Evolutionary conservation across 2,797 vertebrate species (phyloP).

Genomic region (Argya squamiceps): DNA sequence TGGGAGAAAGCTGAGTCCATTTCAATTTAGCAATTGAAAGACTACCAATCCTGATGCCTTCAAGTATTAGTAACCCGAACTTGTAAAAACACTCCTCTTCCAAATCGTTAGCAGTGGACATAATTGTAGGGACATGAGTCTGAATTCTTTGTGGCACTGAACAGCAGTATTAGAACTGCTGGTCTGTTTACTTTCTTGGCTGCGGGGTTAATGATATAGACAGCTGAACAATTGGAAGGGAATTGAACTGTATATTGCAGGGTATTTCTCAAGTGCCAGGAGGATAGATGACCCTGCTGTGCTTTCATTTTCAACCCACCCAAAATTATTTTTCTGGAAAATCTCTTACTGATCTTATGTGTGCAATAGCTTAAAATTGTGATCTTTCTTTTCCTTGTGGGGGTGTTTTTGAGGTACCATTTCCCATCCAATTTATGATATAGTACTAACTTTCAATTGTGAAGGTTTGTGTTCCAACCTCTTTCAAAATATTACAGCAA

Average conservation of each 20-base stretch:
- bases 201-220: conserved; percentile 26
- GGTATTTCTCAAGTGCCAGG: conserved; percentile 19
- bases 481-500: neutral
- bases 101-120: neutral
- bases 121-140: conserved; percentile 27
- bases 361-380: neutral
- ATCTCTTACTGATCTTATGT: neutral
- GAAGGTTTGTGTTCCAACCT: neutral
- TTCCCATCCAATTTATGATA: neutral
- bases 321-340: conserved; percentile 34
- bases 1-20: neutral
- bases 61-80: conserved; percentile 2
- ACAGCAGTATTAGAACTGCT: neutral
- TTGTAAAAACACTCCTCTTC: neutral
- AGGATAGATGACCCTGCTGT: conserved; percentile 14
- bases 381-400: neutral
- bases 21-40: neutral
- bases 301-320: conserved; percentile 40
- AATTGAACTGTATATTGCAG: conserved; percentile 33
- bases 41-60: neutral
- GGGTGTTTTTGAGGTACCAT: neutral
- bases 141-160: neutral
- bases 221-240: conserved; percentile 27
- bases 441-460: neutral
- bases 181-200: conserved; percentile 30